phyloP scores from a whole-genome alignment of 1,140 invertebrate genomes.

The Drosophila setifemur region DNA sequence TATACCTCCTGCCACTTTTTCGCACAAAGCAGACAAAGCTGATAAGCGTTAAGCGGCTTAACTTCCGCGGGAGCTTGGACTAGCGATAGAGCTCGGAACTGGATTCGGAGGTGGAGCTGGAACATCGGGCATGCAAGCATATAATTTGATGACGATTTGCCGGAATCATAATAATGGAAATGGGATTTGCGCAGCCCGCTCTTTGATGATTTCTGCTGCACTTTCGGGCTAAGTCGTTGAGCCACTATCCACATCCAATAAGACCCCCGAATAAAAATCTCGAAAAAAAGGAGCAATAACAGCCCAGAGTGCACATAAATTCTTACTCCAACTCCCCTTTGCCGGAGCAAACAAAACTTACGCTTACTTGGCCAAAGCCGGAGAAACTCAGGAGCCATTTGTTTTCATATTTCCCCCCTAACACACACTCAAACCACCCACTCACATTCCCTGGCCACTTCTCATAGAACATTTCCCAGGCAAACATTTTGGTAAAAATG shows the following conservation, averaged over 20 bases:
- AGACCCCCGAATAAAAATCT: slow-evolving; percentile 26
- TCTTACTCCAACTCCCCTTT: slow-evolving; percentile 7
- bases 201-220: slow-evolving; percentile 28
- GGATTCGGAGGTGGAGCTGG: slow-evolving; percentile 5
- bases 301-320: slow-evolving; percentile 46
- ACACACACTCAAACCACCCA: background rate
- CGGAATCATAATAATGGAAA: slow-evolving; percentile 44
- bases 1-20: background rate
- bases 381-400: slow-evolving; percentile 60
- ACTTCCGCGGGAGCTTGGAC: slow-evolving; percentile 16
- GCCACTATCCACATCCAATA: slow-evolving; percentile 17
- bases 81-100: slow-evolving; percentile 5
- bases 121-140: slow-evolving; percentile 12
- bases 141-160: slow-evolving; percentile 40
- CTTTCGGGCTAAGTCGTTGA: slow-evolving; percentile 39
- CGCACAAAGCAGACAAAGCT: slow-evolving; percentile 48
- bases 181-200: slow-evolving; percentile 20
- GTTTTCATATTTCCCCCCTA: slow-evolving; percentile 62
- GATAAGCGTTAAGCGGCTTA: slow-evolving; percentile 77
- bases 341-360: slow-evolving; percentile 46
- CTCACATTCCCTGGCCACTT: slow-evolving; percentile 11
- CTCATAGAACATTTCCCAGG: slow-evolving; percentile 35
- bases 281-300: slow-evolving; percentile 14
- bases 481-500: slow-evolving; percentile 74
- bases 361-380: slow-evolving; percentile 42